Evolutionary conservation across 2,113 vertebrate genomes (phyloP).

Genomic region (Prionailurus viverrinus): DNA sequence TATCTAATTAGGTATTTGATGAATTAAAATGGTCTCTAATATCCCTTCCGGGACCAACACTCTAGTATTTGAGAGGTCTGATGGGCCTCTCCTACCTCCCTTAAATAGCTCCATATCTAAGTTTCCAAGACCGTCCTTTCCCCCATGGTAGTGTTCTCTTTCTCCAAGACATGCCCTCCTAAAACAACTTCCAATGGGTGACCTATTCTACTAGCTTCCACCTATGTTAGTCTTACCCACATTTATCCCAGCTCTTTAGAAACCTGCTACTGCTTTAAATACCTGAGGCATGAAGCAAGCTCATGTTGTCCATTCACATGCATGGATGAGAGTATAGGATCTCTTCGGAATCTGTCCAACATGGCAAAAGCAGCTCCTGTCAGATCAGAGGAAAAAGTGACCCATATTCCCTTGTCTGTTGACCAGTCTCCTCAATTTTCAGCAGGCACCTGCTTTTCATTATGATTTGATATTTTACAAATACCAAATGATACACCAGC

Average conservation of each 20-base stretch:
- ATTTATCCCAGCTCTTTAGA: neutral
- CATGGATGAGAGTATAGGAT: neutral
- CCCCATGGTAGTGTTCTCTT: neutral
- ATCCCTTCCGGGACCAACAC: neutral
- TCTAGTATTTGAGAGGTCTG: neutral
- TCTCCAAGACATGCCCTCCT: neutral
- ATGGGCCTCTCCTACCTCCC: neutral
- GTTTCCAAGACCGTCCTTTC: neutral
- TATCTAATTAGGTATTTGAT: neutral
- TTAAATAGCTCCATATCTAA: neutral
- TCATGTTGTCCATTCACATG: neutral
- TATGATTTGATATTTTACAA: neutral
- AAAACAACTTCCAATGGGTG: neutral
- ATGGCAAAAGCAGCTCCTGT: neutral
- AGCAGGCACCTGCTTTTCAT: neutral
- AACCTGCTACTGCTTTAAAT: neutral
- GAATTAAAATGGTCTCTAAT: constrained; percentile 2
- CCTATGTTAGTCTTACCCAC: neutral
- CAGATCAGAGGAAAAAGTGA: neutral
- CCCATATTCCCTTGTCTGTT: neutral
- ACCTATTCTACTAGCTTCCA: neutral
- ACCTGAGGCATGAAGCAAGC: neutral
- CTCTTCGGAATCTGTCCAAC: neutral
- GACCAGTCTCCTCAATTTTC: neutral
- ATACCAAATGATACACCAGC: neutral